Conservation (phyloP, 2,888 invertebrate species). For the Leptinotarsa haldemani region DNA sequence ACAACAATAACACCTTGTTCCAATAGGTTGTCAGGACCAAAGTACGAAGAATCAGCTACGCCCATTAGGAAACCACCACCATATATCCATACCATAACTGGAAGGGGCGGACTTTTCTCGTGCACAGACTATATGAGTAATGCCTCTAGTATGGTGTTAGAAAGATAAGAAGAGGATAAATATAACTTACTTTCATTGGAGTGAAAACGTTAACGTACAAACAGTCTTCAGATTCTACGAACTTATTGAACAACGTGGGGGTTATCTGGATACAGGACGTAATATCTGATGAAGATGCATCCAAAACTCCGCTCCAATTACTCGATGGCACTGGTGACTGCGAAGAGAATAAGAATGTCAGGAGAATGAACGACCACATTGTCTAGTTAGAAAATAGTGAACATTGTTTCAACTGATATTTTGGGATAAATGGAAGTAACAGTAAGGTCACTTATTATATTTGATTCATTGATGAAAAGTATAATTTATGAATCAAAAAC, state of each 20-base stretch:
- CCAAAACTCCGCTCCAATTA: conserved; percentile 43
- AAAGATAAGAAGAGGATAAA: background rate
- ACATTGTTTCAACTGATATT: too few species aligned
- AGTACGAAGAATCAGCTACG: conserved; percentile 55
- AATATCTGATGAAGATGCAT: conserved; percentile 29
- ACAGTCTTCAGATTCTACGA: conserved; percentile 54
- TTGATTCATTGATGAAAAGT: too few species aligned
- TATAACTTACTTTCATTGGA: conserved; percentile 38
- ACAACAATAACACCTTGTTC: conserved; percentile 52
- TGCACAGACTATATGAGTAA: background rate
- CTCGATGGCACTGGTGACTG: conserved; percentile 37
- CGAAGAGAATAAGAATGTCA: conserved; percentile 5
- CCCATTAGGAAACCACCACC: conserved; percentile 56
- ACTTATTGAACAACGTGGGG: conserved; percentile 14
- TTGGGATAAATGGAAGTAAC: too few species aligned
- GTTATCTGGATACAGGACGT: conserved; percentile 41
- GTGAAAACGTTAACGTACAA: conserved; percentile 54
- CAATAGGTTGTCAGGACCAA: conserved; percentile 55
- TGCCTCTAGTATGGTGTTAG: background rate
- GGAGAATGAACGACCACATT: too few species aligned
- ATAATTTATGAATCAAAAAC: too few species aligned
- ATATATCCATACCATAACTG: conserved; percentile 59
- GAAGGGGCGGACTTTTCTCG: conserved; percentile 27
- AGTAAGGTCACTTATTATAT: too few species aligned
- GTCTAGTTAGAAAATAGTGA: too few species aligned